phyloP scores from a whole-genome alignment of 2,113 vertebrate species.

The Pseudonaja textilis region DNA sequence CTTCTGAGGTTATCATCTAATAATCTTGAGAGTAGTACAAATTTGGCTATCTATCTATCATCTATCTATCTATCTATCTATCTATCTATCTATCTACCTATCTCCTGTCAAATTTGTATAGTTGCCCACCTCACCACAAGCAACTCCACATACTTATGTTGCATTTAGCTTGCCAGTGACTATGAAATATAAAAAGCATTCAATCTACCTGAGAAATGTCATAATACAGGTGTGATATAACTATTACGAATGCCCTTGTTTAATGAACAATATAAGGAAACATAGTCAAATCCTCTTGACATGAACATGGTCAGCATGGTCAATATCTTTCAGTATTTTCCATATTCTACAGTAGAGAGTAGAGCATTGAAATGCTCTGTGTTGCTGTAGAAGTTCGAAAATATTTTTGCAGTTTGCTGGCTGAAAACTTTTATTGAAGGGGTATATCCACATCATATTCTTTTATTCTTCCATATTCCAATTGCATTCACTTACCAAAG shows the following conservation, averaged over 20 bases:
- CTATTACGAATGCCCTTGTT: neutral
- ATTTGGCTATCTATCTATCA: neutral
- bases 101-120: too few species aligned
- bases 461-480: too few species aligned
- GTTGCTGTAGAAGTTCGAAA: neutral
- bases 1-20: neutral
- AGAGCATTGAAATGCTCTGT: neutral
- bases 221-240: neutral
- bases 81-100: too few species aligned
- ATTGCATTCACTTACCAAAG: too few species aligned
- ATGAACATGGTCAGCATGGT: neutral
- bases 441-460: too few species aligned
- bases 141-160: neutral
- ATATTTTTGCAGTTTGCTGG: neutral
- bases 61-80: too few species aligned
- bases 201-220: neutral
- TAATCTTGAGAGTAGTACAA: neutral
- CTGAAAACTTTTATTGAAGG: too few species aligned
- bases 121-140: too few species aligned
- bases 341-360: neutral
- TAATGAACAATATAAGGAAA: neutral
- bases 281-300: neutral
- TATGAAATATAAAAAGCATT: neutral
- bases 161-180: neutral
- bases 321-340: neutral